Evolutionary conservation across 2,113 vertebrate species (phyloP).

Genomic region (Dryoscopus gambensis): DNA sequence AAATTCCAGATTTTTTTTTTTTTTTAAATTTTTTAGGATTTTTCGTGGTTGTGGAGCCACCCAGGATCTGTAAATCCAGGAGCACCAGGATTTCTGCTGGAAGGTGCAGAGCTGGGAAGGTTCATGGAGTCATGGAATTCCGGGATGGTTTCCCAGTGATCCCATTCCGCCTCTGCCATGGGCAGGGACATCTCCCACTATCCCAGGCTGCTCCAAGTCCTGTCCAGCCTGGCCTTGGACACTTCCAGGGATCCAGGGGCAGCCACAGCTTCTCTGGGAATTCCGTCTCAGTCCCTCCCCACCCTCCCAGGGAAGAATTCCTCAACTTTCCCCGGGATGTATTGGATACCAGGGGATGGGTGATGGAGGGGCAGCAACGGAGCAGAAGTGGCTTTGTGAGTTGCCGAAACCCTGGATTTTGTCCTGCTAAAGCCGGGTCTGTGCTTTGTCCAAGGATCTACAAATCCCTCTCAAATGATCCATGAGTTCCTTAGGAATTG

Average conservation of each 20-base stretch:
- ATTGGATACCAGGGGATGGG: rapidly evolving
- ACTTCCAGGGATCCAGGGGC: background rate
- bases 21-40: background rate
- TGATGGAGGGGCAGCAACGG: background rate
- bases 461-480: background rate
- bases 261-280: background rate
- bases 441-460: background rate
- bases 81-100: background rate
- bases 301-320: background rate
- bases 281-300: background rate
- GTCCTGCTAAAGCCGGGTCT: background rate
- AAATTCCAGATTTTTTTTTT: background rate
- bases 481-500: background rate
- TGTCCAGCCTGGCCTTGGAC: background rate
- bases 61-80: background rate
- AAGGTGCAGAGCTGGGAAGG: background rate
- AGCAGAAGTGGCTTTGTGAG: background rate
- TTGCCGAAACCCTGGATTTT: background rate
- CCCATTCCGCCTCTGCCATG: background rate
- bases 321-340: rapidly evolving
- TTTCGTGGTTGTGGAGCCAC: background rate
- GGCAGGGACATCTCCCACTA: background rate
- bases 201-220: background rate
- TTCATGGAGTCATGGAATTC: background rate
- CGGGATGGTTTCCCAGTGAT: background rate